Evolutionary conservation across 2,113 vertebrate species (phyloP), one percentile per base, ranked within the genome.

Genomic region (Barbus barbus): DNA sequence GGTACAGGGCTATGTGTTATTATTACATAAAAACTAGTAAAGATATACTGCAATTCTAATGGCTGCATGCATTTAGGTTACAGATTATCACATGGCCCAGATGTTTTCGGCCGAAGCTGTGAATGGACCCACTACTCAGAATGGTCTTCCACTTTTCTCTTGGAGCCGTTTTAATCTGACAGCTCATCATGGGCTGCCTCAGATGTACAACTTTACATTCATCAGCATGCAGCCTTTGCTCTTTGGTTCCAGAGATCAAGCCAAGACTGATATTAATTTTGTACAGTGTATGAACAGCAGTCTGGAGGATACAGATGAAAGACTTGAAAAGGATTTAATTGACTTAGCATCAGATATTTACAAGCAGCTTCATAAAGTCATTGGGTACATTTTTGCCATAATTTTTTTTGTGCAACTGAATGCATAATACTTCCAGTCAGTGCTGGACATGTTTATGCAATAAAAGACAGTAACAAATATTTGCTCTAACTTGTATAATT

Each of bases 121-220:
- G 82, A 98, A 93, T 0, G 96, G 96, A 0, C 96, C 96, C 51
- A 95, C 96, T 0, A 95, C 95, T 0, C 94, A 96, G 87, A 94
- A 91, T 0, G 96, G 94, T 0, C 95, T 97, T 46, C 95, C 91
- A 0, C 92, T 93, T 22, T 97, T 97, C 92, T 93, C 88, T 44
- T 97, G 96, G 96, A 89, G 20, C 3, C 81, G 24, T 3, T 97
- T 97, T 90, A 97, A 97, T 91, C 81, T 86, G 84, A 97, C 96
- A 0, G 84, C 88, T 6, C 96, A 97, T 67, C 85, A 89, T 69
- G 96, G 95, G 74, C 95, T 98, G 85, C 96, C 96, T 0, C 93
- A 93, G 3, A 92, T 85, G 0, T 97, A 95, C 87, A 92, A 95
- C 89, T 97, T 97, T 36, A 63, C 86, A 53, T 97, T 97, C 0